Evolutionary conservation across 2,113 vertebrate genomes (phyloP).

Genomic region (Apteryx owenii): DNA sequence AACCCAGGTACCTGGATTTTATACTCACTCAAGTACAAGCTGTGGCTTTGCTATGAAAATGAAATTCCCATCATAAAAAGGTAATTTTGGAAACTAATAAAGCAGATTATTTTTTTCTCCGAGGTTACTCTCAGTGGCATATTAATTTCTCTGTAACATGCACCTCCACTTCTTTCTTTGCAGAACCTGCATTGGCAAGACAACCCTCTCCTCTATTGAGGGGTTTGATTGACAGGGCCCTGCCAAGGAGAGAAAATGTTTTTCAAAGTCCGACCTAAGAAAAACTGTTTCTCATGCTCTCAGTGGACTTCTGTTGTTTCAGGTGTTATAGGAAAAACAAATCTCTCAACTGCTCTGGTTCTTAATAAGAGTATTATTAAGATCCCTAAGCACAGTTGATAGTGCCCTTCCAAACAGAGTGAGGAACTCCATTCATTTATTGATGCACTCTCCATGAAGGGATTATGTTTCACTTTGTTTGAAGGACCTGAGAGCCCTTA

Average conservation of each 20-base stretch:
- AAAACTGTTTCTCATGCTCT: constrained; percentile 51
- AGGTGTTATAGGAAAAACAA: constrained; percentile 74
- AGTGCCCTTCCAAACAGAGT: constrained; percentile 16
- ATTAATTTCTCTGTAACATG: constrained; percentile 19
- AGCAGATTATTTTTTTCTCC: neutral
- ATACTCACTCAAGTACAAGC: neutral
- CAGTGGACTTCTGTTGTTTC: constrained; percentile 68
- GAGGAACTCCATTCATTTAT: constrained; percentile 37
- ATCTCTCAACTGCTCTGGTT: constrained; percentile 54
- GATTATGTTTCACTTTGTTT: constrained; percentile 74
- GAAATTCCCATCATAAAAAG: neutral
- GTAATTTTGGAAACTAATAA: constrained; percentile 7
- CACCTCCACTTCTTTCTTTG: neutral
- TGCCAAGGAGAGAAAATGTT: constrained; percentile 54
- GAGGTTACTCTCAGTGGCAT: neutral
- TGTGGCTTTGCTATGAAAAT: neutral
- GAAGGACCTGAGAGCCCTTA: constrained; percentile 69
- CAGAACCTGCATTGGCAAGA: constrained; percentile 14
- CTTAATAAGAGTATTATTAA: constrained; percentile 69
- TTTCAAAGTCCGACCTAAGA: constrained; percentile 70
- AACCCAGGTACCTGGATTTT: constrained; percentile 17
- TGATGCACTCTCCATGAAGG: constrained; percentile 51
- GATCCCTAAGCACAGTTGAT: constrained; percentile 59
- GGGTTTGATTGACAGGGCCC: constrained; percentile 68
- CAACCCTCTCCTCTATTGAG: constrained; percentile 21